Percentiles rank a stretch among this genome's conserved stretches.
Evolutionary conservation across 2,797 vertebrate species (phyloP).

Genomic region (Chaetodon trifasciatus): DNA sequence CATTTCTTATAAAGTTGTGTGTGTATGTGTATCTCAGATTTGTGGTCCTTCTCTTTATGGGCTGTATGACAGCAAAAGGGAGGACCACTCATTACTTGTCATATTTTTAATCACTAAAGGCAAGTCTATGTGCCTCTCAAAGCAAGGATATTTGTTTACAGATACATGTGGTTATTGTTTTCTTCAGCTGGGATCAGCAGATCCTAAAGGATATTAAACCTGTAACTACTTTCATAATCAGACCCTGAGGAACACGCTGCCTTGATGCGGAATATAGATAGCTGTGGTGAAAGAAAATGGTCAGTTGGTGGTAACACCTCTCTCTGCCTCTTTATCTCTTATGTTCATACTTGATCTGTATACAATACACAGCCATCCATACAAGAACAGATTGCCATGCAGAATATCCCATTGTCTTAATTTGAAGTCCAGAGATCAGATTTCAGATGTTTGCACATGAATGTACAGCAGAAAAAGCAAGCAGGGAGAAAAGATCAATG

Average conservation of each 20-base stretch:
- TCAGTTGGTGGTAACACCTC: slow-evolving; percentile 10
- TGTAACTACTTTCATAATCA: slow-evolving; percentile 50
- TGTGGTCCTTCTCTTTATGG: background rate
- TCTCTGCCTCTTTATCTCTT: background rate
- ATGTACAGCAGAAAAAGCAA: background rate
- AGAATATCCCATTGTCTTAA: background rate
- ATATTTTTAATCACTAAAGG: slow-evolving; percentile 9
- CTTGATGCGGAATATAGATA: slow-evolving; percentile 20
- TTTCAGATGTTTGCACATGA: slow-evolving; percentile 19
- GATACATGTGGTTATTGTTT: slow-evolving; percentile 56
- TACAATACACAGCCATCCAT: background rate
- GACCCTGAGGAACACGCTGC: slow-evolving; percentile 38
- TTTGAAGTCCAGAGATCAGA: background rate
- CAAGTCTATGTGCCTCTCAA: slow-evolving; percentile 23
- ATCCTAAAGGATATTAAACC: slow-evolving; percentile 67
- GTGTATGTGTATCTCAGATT: background rate
- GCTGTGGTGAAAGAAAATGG: slow-evolving; percentile 46
- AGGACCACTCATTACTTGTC: too few relatives aligned
- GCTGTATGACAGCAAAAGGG: too few relatives aligned
- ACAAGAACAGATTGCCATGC: background rate
- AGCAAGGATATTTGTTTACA: slow-evolving; percentile 55
- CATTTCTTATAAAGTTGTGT: background rate
- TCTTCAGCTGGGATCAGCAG: slow-evolving; percentile 41
- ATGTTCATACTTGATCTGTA: slow-evolving; percentile 11
- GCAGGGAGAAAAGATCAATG: background rate